Base-by-base conservation (phyloP, 2,888 invertebrate species). In the Rutpela maculata region DNA sequence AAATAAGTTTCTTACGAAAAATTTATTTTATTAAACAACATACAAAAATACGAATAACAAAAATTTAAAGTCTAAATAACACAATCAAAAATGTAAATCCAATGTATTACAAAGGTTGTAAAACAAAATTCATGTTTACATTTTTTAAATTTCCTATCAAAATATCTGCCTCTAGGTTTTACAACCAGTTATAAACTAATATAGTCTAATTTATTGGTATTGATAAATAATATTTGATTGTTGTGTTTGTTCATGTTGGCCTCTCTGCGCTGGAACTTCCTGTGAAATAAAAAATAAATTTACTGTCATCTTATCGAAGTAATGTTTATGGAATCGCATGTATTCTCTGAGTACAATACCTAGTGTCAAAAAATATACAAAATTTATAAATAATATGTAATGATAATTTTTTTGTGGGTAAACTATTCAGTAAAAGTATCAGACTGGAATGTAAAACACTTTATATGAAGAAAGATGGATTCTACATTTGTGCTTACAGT, bases 211-310 rank as follows among this genome's bases (percentile, higher is more conserved):
- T 73, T 80, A 82, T 57, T 82, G 82, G 56, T 81, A 82, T 74
- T 77, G 77, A 55, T 82, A 82, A n/a, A 79, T 74, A 15, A 76
- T 74, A 66, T 82, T 81, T 15, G 80, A 69, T 31, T 78, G 79
- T 17, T 67, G 78, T 66, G 77, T 78, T n/a, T 74, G 78, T 17
- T 76, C 75, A 50, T 78, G 70, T n/a, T 77, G 80, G 5, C 18
- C 68, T 50, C 82, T 77, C 63, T 79, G 80, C 9, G 43, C 73
- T 19, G 68, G 73, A 15, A 63, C 59, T 31, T 77, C 77, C 77
- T 75, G 43, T 7, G 7, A 50, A 50, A 50, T 50, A 50, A 50
- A 50, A 50, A n/a, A 50, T n/a, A 50, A 50, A 50, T 50, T 43
- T 43, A 43, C 9, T 6, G 12, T 12, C 1, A 43, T 43, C 12